Conservation (phyloP, 2,113 vertebrate genomes). For the Rhea pennata region DNA sequence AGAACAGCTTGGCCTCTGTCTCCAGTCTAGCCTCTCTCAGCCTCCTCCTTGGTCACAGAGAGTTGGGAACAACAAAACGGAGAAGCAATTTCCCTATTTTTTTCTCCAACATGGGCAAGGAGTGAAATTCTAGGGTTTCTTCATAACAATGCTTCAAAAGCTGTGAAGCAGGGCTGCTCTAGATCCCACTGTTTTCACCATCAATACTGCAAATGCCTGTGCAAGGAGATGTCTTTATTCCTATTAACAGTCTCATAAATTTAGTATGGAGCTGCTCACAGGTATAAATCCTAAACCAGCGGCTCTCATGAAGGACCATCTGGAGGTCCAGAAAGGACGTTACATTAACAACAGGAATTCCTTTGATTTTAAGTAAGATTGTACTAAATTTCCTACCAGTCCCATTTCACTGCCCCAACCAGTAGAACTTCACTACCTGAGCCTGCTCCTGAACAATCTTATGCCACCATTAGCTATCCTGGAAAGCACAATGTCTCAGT, state of each 20-base stretch:
- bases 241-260: neutral
- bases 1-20: rapidly evolving
- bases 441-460: neutral
- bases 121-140: neutral
- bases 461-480: neutral
- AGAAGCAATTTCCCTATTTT: neutral
- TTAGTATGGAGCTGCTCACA: neutral
- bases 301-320: neutral
- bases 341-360: neutral
- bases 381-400: neutral
- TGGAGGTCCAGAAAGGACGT: neutral
- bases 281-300: neutral
- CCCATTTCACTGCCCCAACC: neutral
- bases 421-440: neutral
- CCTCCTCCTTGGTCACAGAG: neutral
- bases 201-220: neutral
- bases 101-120: neutral
- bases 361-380: neutral
- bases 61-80: neutral
- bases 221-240: neutral
- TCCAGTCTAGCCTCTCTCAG: neutral
- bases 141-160: neutral
- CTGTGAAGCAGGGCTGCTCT: neutral
- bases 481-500: neutral
- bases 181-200: neutral